Base-by-base conservation (phyloP, 2,113 vertebrate species). In the Chunga burmeisteri region DNA sequence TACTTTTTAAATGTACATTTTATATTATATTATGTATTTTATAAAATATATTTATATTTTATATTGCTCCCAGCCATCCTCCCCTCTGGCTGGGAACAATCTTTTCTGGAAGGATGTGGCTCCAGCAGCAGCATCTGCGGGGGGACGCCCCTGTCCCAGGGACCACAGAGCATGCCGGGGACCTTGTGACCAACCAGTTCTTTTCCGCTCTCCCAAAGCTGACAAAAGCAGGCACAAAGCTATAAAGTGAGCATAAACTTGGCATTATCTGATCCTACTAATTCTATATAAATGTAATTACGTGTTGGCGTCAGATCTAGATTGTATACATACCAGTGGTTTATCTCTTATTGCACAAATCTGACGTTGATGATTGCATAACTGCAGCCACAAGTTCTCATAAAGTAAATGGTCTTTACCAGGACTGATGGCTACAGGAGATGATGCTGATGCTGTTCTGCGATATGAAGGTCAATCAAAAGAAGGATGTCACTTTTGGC, bases 141-240 rank as follows among this genome's bases (percentile, higher is more conserved):
- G 5, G 26, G 20, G 11, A 5, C 34, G 16, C 21, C 4, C 2
- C 21, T 79, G 27, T 55, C 68, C 40, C 32, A 18, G 47, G 52
- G 62, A 72, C 32, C 1, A 1, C 38, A 47, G 44, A 50, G 19
- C 16, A 65, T 1, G 2, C 27, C 1, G 1, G 9, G 27, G 14
- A 38, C n/a, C 7, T 72, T 0, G 0, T 38, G 25, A 25, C 46
- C 10, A 2, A 13, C 50, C 53, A 21, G 13, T 66, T 82, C 44
- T 67, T 59, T 50, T 6, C 62, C 90, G 71, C 17, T 77, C 16
- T 68, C 58, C 40, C 36, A 82, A 87, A 82, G n/a, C 58, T 92
- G 88, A 47, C n/a, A 72, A 82, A 90, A 92, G 17, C 13, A 83
- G n/a, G 16, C 22, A 58, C 40, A 52, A 75, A 71, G 17, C 40